Evolutionary conservation across 92 coral and sea anemone genomes (phyloP).

Genomic region (Porites rus): DNA sequence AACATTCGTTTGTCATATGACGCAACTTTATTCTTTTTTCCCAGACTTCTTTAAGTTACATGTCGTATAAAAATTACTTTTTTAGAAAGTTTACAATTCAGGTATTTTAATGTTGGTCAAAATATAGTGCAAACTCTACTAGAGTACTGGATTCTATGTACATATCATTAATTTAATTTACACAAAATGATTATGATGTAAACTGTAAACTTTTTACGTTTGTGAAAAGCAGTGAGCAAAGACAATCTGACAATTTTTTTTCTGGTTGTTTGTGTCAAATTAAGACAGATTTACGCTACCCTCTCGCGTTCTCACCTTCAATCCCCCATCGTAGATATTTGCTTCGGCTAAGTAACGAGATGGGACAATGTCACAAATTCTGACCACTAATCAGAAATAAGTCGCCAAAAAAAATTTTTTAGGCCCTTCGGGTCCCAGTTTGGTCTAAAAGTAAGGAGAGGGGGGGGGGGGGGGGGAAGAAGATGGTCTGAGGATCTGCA

Average conservation of each 20-base stretch:
- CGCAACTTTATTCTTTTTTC: constrained; percentile 44
- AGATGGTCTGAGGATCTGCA: too few species aligned
- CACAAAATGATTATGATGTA: neutral
- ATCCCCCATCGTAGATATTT: too few species aligned
- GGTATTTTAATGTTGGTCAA: constrained; percentile 26
- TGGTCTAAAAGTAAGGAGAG: too few species aligned
- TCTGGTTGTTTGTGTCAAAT: neutral
- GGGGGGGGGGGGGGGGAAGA: too few species aligned
- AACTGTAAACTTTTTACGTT: neutral
- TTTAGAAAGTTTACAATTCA: constrained; percentile 24
- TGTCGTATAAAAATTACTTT: constrained; percentile 20
- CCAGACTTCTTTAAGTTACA: constrained; percentile 5
- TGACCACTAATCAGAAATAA: too few species aligned
- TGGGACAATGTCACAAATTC: too few species aligned
- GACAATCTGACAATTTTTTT: neutral
- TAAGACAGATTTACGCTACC: neutral
- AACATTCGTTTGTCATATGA: neutral
- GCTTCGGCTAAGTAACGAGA: too few species aligned
- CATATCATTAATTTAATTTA: constrained; percentile 20
- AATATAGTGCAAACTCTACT: constrained; percentile 25
- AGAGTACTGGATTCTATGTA: constrained; percentile 1
- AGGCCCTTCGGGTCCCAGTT: too few species aligned
- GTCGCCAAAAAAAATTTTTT: too few species aligned
- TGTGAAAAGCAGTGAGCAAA: neutral
- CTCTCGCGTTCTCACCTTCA: too few species aligned